Conservation (phyloP, 2,888 invertebrate species). For the Homarus gammarus region DNA sequence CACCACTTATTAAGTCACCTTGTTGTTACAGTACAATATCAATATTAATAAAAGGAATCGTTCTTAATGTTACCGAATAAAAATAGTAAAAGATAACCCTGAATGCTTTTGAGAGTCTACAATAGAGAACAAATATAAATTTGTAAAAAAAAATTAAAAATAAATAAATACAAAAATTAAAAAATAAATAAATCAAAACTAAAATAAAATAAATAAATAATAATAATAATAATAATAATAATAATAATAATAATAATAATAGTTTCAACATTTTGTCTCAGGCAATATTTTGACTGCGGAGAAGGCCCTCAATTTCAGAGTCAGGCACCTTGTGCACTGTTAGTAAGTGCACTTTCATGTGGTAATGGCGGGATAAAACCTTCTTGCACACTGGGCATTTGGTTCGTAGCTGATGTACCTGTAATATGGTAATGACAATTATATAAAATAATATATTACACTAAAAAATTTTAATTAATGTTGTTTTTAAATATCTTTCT, state of each 20-base stretch:
- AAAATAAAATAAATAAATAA: too few species aligned
- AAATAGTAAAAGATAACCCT: neutral
- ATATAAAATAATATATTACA: too few species aligned
- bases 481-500: too few species aligned
- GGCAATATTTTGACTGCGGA: constrained; percentile 72
- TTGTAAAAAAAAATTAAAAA: too few species aligned
- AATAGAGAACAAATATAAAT: neutral
- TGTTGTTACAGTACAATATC: neutral
- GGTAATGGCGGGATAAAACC: constrained; percentile 75
- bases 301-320: constrained; percentile 73
- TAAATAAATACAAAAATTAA: too few species aligned
- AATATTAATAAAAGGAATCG: neutral
- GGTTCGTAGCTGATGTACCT: constrained; percentile 75
- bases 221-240: too few species aligned
- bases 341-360: constrained; percentile 75
- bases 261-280: constrained; percentile 12
- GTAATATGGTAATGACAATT: constrained; percentile 4
- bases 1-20: neutral
- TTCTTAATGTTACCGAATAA: neutral
- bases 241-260: too few species aligned
- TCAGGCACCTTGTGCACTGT: constrained; percentile 76
- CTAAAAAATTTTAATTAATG: too few species aligned
- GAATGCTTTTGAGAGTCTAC: neutral
- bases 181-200: too few species aligned
- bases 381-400: constrained; percentile 75